Evolutionary conservation across 1,140 invertebrate genomes (phyloP).

Genomic region (Pseudoatta argentina): DNA sequence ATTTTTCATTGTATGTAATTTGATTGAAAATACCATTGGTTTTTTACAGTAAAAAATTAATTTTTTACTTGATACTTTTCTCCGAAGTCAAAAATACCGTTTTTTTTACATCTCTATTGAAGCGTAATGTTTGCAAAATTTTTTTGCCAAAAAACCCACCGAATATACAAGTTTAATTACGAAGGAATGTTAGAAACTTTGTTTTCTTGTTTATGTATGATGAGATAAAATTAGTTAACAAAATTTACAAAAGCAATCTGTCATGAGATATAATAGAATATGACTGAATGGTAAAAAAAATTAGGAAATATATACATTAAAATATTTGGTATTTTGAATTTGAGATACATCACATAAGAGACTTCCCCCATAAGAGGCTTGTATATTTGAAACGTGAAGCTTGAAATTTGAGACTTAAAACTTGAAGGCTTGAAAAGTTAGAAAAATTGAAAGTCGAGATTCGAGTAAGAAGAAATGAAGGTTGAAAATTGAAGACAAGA

Average conservation of each 20-base stretch:
- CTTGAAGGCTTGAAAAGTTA: background rate
- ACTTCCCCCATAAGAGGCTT: background rate
- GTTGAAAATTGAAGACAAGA: background rate
- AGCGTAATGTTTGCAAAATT: background rate
- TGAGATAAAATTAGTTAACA: slow-evolving; percentile 1
- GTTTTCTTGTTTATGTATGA: background rate
- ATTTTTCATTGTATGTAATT: too few relatives aligned
- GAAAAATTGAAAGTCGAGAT: background rate
- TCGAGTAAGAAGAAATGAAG: background rate
- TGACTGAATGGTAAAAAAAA: background rate
- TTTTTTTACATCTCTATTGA: background rate
- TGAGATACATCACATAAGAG: background rate
- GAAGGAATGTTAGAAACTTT: background rate
- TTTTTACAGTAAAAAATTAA: too few relatives aligned
- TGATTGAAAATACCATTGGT: too few relatives aligned
- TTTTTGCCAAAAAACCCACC: background rate
- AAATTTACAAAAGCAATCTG: slow-evolving; percentile 14
- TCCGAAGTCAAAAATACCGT: too few relatives aligned
- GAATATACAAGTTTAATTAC: background rate
- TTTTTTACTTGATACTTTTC: too few relatives aligned
- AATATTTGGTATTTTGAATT: background rate
- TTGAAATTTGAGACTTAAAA: slow-evolving; percentile 1
- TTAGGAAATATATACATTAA: background rate
- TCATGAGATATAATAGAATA: background rate
- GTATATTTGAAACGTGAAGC: background rate